Conservation (phyloP, 2,113 vertebrate genomes). For the Lophotis ruficrista region DNA sequence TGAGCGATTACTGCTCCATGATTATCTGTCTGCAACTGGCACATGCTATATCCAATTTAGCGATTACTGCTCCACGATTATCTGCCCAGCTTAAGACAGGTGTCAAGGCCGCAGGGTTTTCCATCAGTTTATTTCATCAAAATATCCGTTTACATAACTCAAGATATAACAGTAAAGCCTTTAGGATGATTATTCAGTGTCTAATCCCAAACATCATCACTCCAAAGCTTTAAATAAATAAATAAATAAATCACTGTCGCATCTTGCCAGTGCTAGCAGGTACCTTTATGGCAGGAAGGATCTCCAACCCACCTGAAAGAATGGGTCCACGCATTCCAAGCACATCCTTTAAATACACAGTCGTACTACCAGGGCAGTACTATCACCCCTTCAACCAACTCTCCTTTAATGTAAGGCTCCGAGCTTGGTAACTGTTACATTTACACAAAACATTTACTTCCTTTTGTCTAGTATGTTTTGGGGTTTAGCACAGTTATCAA, state of each 20-base stretch:
- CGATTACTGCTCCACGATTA: neutral
- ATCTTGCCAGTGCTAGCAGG: neutral
- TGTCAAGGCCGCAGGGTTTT: neutral
- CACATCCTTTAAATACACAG: neutral
- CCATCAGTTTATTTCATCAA: neutral
- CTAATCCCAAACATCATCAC: neutral
- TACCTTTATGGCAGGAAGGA: neutral
- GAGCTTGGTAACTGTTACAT: neutral
- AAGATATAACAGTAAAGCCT: neutral
- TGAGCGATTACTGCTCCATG: neutral
- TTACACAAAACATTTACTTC: neutral
- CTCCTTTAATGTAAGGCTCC: neutral
- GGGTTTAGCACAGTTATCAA: neutral
- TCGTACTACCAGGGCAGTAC: neutral
- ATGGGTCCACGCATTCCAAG: neutral
- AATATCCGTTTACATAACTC: neutral
- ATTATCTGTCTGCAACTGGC: neutral
- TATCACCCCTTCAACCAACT: neutral
- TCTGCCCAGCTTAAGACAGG: neutral
- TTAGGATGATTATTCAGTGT: neutral
- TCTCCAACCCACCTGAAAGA: neutral
- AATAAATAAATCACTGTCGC: neutral
- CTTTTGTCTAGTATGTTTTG: neutral
- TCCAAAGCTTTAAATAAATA: neutral
- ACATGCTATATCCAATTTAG: neutral